Evolutionary conservation across 1,140 invertebrate species (phyloP).

Genomic region (Hyphantria cunea): DNA sequence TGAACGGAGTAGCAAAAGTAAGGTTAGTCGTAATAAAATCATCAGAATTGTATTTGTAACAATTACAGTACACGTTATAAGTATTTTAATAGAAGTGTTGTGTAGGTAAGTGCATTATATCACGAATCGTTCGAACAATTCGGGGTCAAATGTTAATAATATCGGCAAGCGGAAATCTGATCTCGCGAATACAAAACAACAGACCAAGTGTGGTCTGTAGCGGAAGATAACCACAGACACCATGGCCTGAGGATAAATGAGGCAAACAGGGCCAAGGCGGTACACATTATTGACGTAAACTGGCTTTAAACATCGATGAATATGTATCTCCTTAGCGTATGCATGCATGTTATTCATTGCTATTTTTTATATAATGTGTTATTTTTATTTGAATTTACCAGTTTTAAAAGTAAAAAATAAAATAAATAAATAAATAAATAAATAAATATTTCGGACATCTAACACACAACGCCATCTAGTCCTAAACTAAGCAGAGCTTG

Average conservation of each 20-base stretch:
- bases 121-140: constrained; percentile 44
- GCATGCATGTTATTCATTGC: neutral
- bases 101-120: constrained; percentile 8
- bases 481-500: no score
- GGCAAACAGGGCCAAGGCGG: constrained; percentile 45
- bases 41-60: no score
- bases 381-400: no score
- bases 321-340: neutral
- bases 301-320: constrained; percentile 8
- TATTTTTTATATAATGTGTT: no score
- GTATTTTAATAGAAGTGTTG: neutral
- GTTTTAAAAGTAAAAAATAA: no score
- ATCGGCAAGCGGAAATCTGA: constrained; percentile 72
- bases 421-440: no score
- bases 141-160: constrained; percentile 76
- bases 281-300: neutral
- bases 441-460: no score
- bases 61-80: no score
- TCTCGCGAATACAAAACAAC: constrained; percentile 72
- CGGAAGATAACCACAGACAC: constrained; percentile 51
- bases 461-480: no score
- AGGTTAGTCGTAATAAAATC: no score
- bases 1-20: no score
- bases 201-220: constrained; percentile 47
- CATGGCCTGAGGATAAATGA: constrained; percentile 50